Base-by-base conservation (phyloP, 2,888 invertebrate genomes). In the Neelides folsomi region DNA sequence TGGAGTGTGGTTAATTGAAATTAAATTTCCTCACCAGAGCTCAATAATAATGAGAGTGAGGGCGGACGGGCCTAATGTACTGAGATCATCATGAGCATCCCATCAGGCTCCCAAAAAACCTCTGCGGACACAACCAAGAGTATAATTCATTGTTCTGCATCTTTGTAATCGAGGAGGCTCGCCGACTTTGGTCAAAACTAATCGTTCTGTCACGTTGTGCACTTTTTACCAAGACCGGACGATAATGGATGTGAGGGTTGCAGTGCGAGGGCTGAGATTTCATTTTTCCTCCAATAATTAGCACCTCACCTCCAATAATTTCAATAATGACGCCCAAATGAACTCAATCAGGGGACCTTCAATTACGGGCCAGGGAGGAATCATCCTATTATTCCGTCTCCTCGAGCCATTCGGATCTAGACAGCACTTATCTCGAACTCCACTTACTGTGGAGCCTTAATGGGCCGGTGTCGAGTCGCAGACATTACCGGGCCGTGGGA, bases 151-250 rank as follows among this genome's bases (percentile, higher is more conserved):
- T 49, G 47, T 51, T 51, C 47, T 49, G 42, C 53, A 52, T 53
- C 56, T 53, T 53, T 53, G 55, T 59, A 59, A 59, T 57, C 53
- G 59, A 58, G 56, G 51, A 55, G 57, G 59, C 53, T 59, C 58
- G 60, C 59, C 60, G 59, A 58, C 59, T 55, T 58, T 59, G 59
- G 58, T 64, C 60, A 61, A 56, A 59, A 60, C 64, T 62, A 62
- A 64, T 62, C 61, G 60, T 60, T 62, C 54, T 62, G 60, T 64
- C 64, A 64, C 64, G 64, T 59, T 56, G 55, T 54, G 54, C 53
- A 52, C 55, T 57, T 60, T 56, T 55, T 58, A 51, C 49, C 36
- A 47, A 50, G 27, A 36, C 37, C 18, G 39, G 37, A 7, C 3
- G 27, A 27, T 27, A 27, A 27, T 27, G 27, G 27, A 27, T 27